Percentiles rank a stretch among this genome's conserved stretches.
Evolutionary conservation across 2,113 vertebrate genomes (phyloP).

Genomic region (Nerophis ophidion): DNA sequence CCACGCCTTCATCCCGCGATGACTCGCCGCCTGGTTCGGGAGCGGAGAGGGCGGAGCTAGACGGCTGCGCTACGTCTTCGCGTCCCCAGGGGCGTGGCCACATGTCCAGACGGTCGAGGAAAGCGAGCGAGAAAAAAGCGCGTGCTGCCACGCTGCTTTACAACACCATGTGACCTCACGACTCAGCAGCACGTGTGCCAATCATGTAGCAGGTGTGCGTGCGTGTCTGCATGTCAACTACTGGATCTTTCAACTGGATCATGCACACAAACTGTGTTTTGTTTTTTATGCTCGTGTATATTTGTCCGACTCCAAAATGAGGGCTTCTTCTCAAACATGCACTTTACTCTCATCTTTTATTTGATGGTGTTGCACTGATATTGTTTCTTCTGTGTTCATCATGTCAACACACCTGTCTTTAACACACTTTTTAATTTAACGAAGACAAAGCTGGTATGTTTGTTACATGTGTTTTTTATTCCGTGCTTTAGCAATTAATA

Average conservation of each 20-base stretch:
- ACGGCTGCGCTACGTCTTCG: conserved; percentile 39
- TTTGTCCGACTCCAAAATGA: conserved; percentile 60
- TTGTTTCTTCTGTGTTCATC: conserved; percentile 41
- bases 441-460: conserved; percentile 61
- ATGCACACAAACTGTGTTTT: conserved; percentile 36
- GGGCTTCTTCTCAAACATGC: conserved; percentile 88
- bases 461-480: conserved; percentile 37
- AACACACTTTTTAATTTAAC: conserved; percentile 74
- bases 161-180: conserved; percentile 88
- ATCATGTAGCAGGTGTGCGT: conserved; percentile 17
- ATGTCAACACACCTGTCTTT: conserved; percentile 47
- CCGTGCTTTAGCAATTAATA: conserved; percentile 55
- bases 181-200: conserved; percentile 4
- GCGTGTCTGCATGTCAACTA: conserved; percentile 46
- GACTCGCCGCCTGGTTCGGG: conserved; percentile 5
- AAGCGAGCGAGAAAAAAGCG: conserved; percentile 78
- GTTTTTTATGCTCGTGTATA: conserved; percentile 22
- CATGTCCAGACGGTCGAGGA: conserved; percentile 77
- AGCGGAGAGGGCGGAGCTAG: conserved; percentile 44
- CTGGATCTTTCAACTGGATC: conserved; percentile 55
- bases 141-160: conserved; percentile 82
- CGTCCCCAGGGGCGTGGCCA: conserved; percentile 81
- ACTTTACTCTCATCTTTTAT: conserved; percentile 78
- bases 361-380: conserved; percentile 64
- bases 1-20: conserved; percentile 48